These are phyloP conservation scores for Nemopilema nomurai DNA, from an alignment of 30 jellyfish, hydroid and myxozoan genomes.

Conservation along the genomic window DNA sequence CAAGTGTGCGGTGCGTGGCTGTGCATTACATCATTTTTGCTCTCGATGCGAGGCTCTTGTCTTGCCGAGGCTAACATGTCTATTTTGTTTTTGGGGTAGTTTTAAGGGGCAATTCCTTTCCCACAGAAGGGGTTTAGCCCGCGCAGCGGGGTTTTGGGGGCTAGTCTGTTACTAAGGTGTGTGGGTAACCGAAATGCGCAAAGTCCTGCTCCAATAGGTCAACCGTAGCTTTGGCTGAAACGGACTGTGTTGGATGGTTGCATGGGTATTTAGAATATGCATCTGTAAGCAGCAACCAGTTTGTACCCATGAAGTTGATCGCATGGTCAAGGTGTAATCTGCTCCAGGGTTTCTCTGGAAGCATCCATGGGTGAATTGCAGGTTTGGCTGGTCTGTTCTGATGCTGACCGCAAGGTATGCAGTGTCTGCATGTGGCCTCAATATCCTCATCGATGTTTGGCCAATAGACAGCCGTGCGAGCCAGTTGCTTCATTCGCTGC, in stretches of 20 bases:
- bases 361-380: conserved; percentile 38
- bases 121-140: too few species aligned
- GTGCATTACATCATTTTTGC: too few species aligned
- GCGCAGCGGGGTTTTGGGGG: too few species aligned
- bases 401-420: conserved; percentile 30
- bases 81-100: too few species aligned
- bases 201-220: conserved; percentile 25
- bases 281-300: conserved; percentile 51
- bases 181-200: conserved; percentile 36
- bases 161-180: conserved; percentile 40
- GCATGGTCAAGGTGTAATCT: conserved; percentile 45
- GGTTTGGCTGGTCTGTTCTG: conserved; percentile 21
- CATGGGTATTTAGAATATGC: conserved; percentile 33
- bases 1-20: too few species aligned
- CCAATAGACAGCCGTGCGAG: conserved; percentile 51
- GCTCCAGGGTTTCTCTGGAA: conserved; percentile 51
- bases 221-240: conserved; percentile 15
- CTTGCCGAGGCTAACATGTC: too few species aligned
- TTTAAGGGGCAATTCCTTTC: too few species aligned
- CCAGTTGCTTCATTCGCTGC: conserved; percentile 24
- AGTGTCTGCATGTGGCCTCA: conserved; percentile 13
- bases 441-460: conserved; percentile 50
- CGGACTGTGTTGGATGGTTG: conserved; percentile 16
- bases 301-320: conserved; percentile 11
- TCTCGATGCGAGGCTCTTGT: too few species aligned